Percentiles rank a stretch among this genome's conserved stretches.
phyloP scores from a whole-genome alignment of 2,113 vertebrate genomes.

The Sciurus niger region DNA sequence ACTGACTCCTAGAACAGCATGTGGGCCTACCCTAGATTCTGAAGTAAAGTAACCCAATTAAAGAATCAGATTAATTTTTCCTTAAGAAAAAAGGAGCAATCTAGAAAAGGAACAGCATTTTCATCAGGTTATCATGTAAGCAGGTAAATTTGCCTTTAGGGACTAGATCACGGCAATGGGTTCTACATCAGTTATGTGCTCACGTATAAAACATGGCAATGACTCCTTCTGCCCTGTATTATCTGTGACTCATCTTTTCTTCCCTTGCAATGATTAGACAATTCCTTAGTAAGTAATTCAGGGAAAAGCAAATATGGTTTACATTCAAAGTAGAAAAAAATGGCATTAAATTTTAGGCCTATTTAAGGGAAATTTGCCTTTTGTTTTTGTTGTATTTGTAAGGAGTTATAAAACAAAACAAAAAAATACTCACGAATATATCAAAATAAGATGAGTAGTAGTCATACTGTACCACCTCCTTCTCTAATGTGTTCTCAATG shows the following conservation, averaged over 20 bases:
- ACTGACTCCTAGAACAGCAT: neutral
- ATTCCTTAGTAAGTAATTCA: neutral
- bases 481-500: constrained; percentile 92
- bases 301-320: neutral
- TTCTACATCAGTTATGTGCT: neutral
- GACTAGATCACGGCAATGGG: neutral
- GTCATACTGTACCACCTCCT: constrained; percentile 96
- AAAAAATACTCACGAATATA: constrained; percentile 95
- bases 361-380: neutral
- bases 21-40: neutral
- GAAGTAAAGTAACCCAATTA: neutral
- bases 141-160: neutral
- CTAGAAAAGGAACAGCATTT: neutral
- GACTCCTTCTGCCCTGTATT: neutral
- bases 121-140: neutral
- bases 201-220: neutral
- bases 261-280: neutral
- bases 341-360: neutral
- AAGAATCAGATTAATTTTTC: neutral
- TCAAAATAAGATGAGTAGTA: constrained; percentile 98
- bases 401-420: neutral
- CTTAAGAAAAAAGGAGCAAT: neutral
- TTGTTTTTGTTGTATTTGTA: neutral
- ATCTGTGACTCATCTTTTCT: neutral
- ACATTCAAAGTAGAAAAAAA: neutral